Conservation (phyloP, 2,888 invertebrate genomes). For the Callosobruchus maculatus region DNA sequence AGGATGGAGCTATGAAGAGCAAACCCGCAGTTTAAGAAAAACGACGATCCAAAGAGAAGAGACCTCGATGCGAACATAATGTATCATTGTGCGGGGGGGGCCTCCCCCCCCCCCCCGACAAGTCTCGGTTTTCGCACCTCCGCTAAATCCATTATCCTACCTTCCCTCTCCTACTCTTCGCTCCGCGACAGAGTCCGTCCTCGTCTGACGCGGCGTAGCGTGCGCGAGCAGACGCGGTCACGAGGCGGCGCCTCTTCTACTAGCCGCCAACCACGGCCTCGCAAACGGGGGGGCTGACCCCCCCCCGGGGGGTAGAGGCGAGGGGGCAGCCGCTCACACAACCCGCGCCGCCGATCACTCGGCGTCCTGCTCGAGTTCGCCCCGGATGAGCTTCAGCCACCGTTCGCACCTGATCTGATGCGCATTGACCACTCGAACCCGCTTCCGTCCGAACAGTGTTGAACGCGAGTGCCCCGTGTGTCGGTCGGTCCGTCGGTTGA, state of each 20-base stretch:
- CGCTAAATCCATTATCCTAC: background rate
- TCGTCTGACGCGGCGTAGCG: background rate
- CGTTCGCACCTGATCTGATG: background rate
- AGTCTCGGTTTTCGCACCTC: background rate
- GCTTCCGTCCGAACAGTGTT: background rate
- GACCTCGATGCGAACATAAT: background rate
- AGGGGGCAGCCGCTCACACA: too few relatives aligned
- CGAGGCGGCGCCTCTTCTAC: slow-evolving; percentile 19
- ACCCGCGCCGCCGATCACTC: slow-evolving; percentile 43
- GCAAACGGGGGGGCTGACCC: slow-evolving; percentile 11
- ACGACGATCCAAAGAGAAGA: background rate
- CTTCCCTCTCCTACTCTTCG: background rate
- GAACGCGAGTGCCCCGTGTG: background rate
- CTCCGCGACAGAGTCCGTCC: background rate
- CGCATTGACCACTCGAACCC: background rate
- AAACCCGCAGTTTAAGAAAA: background rate
- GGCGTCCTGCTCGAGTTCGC: slow-evolving; percentile 50
- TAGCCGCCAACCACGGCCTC: slow-evolving; percentile 49
- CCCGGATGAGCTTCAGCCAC: slow-evolving; percentile 1
- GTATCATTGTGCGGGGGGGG: background rate
- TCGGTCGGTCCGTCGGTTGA: too few relatives aligned
- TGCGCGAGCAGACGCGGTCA: background rate
- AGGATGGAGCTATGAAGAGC: background rate
- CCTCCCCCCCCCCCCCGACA: too few relatives aligned
- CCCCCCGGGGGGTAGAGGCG: too few relatives aligned